Evolutionary conservation across 2,113 vertebrate species (phyloP).

Genomic region (Carassius carassius): DNA sequence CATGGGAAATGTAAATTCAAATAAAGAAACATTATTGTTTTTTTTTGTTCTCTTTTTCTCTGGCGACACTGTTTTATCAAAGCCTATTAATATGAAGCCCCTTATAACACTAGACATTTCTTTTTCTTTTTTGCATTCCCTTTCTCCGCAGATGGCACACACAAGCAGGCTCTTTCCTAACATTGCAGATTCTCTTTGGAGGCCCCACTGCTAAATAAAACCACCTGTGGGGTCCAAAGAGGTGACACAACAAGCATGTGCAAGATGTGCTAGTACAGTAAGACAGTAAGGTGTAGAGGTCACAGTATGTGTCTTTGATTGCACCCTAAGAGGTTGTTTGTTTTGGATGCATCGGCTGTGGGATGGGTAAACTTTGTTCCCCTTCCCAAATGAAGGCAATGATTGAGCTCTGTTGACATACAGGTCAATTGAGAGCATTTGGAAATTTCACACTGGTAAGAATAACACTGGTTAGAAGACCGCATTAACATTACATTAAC

Average conservation of each 20-base stretch:
- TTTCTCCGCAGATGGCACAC: not conserved
- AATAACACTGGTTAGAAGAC: not conserved
- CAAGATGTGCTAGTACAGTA: constrained; percentile 11
- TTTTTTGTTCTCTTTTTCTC: not conserved
- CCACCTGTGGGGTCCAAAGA: constrained; percentile 1
- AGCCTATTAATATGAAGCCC: not conserved
- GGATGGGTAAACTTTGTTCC: constrained; percentile 20
- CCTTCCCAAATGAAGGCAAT: constrained; percentile 12
- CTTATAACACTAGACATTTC: not conserved
- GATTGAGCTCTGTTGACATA: constrained; percentile 12
- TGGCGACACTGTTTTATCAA: not conserved
- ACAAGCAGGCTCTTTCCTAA: constrained; percentile 2
- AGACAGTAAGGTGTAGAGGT: constrained; percentile 26
- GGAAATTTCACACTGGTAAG: not conserved
- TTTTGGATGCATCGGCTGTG: constrained; percentile 4
- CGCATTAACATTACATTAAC: not conserved
- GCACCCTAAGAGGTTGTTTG: constrained; percentile 7
- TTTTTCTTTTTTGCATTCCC: constrained; percentile 29
- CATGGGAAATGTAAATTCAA: not conserved
- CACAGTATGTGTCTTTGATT: not conserved
- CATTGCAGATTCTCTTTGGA: constrained; percentile 10
- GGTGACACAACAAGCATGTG: not conserved
- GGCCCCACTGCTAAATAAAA: constrained; percentile 2
- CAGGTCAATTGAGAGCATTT: not conserved
- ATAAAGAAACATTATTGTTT: not conserved